Base-by-base conservation (phyloP, 2,113 vertebrate species). In the Menidia beryllina region DNA sequence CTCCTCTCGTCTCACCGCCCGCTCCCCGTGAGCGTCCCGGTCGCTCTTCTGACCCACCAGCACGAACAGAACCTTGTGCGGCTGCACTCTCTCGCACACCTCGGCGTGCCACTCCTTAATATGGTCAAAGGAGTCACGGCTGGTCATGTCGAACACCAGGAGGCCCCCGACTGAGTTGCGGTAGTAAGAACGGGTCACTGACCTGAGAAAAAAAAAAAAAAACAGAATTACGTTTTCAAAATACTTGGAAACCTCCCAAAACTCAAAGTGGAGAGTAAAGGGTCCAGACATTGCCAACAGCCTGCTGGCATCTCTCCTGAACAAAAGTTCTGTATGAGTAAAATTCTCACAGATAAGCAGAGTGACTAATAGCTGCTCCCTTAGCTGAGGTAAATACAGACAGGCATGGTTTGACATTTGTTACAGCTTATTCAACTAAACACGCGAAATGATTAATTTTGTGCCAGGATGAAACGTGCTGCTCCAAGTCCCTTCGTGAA, bases 41-140 rank as follows among this genome's bases (percentile, higher is more conserved):
- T 97, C 95, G 1, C 86, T 95, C 76, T 96, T 96, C 78, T 95
- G 94, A 4, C 95, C 95, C 79, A 94, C 94, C 67, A 96, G 89
- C 69, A 95, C 15, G 43, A 96, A 95, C 38, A 95, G 41, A 9
- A 95, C 79, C 14, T 54, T 76, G 20, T 87, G 82, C 0, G 94
- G 95, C 62, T 91, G 90, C 24, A 94, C 86, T 0, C 92, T 90
- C 72, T 96, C 93, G 0, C 74, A 82, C 76, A 95, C 94, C 77
- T 97, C 95, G 8, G 5, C 68, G 41, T 96, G 90, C 95, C 96
- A 96, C 3, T 72, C 91, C 47, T 72, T 84, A 34, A 95, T 13
- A 19, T 90, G 94, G 68, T 96, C 93, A 21, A 96, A 96, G 20
- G 95, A 94, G 0, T 77, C 24, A 0, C 92, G 92, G 72, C 92